A percentile compares a stretch with the other conserved stretches of the same genome.
Evolutionary conservation across 2,113 vertebrate genomes (phyloP).

Genomic region (Phasianus colchicus): DNA sequence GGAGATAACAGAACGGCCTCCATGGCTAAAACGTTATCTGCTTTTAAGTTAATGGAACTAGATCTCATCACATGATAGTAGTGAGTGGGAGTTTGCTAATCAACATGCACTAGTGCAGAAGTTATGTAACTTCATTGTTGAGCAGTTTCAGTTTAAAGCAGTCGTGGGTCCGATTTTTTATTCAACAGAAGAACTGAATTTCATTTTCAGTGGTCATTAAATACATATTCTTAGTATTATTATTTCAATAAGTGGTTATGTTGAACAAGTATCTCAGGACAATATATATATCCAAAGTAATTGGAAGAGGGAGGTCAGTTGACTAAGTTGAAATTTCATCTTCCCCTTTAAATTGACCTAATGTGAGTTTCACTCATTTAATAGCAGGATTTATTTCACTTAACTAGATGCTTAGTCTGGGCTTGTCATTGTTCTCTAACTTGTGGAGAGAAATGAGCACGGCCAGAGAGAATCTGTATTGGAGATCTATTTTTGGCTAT

Average conservation of each 20-base stretch:
- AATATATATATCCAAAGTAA: not conserved
- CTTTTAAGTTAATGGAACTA: not conserved
- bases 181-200: not conserved
- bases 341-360: not conserved
- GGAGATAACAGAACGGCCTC: not conserved
- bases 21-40: not conserved
- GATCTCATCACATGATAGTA: not conserved
- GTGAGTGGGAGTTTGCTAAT: not conserved
- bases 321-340: not conserved
- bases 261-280: not conserved
- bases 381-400: not conserved
- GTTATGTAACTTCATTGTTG: not conserved
- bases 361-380: not conserved
- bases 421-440: constrained; percentile 3
- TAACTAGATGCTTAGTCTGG: not conserved
- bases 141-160: not conserved
- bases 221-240: not conserved
- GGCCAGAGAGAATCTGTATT: not conserved
- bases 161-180: not conserved
- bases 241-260: not conserved
- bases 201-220: not conserved
- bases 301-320: not conserved
- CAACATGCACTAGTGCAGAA: not conserved
- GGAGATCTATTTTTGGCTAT: constrained; percentile 5
- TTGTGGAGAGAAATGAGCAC: not conserved